Evolutionary conservation across 2,888 invertebrate species (phyloP), one percentile per base, ranked within the genome.

Genomic region (Anorthoa munda): DNA sequence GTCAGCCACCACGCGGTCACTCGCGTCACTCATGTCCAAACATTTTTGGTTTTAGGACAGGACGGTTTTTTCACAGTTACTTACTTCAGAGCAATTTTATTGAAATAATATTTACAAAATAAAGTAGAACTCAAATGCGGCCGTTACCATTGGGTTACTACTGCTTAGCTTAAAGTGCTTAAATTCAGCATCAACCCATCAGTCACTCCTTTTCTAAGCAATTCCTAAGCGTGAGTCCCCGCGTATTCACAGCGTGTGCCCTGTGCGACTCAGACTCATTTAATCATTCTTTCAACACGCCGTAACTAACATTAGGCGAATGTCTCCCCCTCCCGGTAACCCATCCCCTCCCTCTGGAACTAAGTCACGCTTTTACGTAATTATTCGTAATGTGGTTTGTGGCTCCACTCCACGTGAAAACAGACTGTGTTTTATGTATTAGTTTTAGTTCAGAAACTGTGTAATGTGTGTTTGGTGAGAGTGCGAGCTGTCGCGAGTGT

Each of bases 371-470:
- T 50, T 66, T 61, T 45, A 71, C 75, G 67, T 75, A 71, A 79
- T 75, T 78, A 75, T 68, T 70, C 48, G 55, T 67, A 74, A 79
- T 71, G 67, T 50, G 65, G 71, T 68, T 67, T 65, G 66, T 39
- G 67, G 70, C 59, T 26, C 26, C 48, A 39, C 21, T 58, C 17
- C 73, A 45, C 60, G 60, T 60, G 74, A 39, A 26, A 53, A 66
- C 45, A 13, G 74, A 21, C n/a, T 50, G 45, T 55, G 26, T 66
- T 39, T 74, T 74, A 74, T 66, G 60, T 74, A 66, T 74, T 74
- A 53, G 74, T 75, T 60, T 60, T 60, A 74, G 60, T 66, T 74
- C 23, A 39, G 51, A 39, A 56, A 26, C 26, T 63, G 4, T 15
- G 45, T 58, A 15, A 46, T 51, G 21, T 53, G n/a, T 13, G 11